phyloP scores from a whole-genome alignment of 1,140 invertebrate species.

The Littorina saxatilis region DNA sequence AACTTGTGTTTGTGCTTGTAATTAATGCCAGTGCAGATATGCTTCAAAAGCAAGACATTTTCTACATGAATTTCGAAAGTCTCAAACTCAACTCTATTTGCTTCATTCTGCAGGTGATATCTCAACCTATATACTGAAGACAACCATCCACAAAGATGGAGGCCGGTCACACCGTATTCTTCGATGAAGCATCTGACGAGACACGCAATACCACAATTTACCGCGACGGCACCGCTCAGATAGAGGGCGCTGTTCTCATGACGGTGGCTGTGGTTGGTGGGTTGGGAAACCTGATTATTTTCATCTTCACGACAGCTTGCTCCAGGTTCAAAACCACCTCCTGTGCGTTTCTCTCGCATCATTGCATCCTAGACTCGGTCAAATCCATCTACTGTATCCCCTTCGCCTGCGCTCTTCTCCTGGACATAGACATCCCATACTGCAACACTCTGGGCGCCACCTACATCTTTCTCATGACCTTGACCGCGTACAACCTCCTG shows the following conservation, averaged over 20 bases:
- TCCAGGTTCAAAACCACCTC: slow-evolving; percentile 61
- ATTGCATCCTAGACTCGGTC: slow-evolving; percentile 66
- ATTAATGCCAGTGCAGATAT: too few relatives aligned
- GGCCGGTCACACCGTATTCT: neutral
- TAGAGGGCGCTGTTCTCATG: slow-evolving; percentile 86
- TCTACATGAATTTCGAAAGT: too few relatives aligned
- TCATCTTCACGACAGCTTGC: slow-evolving; percentile 81
- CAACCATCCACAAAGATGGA: too few relatives aligned
- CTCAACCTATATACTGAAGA: too few relatives aligned
- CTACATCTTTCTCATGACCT: slow-evolving; percentile 91
- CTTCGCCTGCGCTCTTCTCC: slow-evolving; percentile 84
- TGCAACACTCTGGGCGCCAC: slow-evolving; percentile 93
- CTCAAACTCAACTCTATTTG: too few relatives aligned
- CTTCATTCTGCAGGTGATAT: too few relatives aligned
- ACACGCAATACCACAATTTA: slow-evolving; percentile 22
- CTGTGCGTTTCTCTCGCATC: slow-evolving; percentile 69
- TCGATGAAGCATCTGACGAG: neutral
- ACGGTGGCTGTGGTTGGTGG: slow-evolving; percentile 87
- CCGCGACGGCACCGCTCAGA: slow-evolving; percentile 29
- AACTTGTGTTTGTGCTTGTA: too few relatives aligned
- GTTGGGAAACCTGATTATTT: slow-evolving; percentile 87
- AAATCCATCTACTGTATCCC: slow-evolving; percentile 65
- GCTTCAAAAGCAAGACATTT: too few relatives aligned
- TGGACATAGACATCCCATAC: slow-evolving; percentile 89
- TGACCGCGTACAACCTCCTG: slow-evolving; percentile 93